phyloP scores from a whole-genome alignment of 2,888 invertebrate genomes.

The Callyntrura guangdongensis region DNA sequence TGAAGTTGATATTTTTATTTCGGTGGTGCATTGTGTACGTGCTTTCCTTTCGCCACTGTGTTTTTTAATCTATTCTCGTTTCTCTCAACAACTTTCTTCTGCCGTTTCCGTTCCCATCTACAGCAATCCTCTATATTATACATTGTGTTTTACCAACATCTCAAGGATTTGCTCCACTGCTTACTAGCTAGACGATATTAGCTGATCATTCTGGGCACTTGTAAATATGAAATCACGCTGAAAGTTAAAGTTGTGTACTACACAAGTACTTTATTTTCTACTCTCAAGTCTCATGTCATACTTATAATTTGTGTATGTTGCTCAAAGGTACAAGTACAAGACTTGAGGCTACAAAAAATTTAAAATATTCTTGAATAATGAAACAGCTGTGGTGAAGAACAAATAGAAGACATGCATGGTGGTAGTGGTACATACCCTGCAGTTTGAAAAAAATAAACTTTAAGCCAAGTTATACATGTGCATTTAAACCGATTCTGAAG shows the following conservation, averaged over 20 bases:
- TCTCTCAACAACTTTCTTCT: neutral
- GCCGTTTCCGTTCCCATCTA: neutral
- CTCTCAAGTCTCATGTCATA: conserved; percentile 53
- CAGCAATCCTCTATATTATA: conserved; percentile 2
- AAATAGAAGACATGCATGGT: neutral
- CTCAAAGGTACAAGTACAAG: conserved; percentile 28
- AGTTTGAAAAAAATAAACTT: too few species aligned
- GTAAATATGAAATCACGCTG: neutral
- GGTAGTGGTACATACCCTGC: too few species aligned
- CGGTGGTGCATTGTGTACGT: neutral
- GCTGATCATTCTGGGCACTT: neutral
- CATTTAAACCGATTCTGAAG: neutral
- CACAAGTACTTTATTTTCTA: neutral
- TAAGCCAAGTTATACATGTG: neutral
- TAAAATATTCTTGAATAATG: conserved; percentile 68
- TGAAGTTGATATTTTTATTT: conserved; percentile 38
- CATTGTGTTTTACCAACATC: neutral
- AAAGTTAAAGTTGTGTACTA: neutral
- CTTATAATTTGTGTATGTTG: conserved; percentile 38
- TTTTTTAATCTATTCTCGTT: neutral
- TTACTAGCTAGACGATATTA: conserved; percentile 7
- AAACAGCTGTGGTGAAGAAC: conserved; percentile 54
- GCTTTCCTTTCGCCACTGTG: neutral
- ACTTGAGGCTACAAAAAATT: conserved; percentile 48
- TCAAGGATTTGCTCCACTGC: neutral